Conservation (phyloP, 2,113 vertebrate genomes). For the Oriolus oriolus region DNA sequence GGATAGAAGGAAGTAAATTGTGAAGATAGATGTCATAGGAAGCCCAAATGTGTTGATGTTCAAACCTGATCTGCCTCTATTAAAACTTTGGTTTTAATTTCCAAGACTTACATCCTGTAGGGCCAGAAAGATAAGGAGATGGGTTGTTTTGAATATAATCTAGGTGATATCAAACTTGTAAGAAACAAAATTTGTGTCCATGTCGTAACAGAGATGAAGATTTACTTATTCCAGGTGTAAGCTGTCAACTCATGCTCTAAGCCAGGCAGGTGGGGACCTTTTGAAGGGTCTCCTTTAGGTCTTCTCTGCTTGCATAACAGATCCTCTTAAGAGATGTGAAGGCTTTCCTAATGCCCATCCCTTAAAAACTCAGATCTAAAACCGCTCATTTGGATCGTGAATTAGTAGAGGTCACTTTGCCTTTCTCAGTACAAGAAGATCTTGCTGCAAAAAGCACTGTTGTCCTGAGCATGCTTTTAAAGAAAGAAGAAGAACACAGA, state of each 20-base stretch:
- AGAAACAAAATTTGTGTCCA: background rate
- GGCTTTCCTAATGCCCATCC: background rate
- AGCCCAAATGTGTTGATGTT: background rate
- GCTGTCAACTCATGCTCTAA: background rate
- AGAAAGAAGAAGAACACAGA: background rate
- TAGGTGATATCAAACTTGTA: background rate
- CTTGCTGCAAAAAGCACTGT: background rate
- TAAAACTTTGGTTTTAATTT: background rate
- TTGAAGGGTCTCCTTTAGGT: background rate
- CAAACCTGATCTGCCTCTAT: background rate
- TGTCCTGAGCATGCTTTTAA: background rate
- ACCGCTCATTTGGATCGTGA: background rate
- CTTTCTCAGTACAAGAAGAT: background rate
- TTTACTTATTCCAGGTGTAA: background rate
- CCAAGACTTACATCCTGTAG: background rate
- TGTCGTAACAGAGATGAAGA: background rate
- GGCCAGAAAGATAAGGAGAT: background rate
- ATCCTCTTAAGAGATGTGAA: background rate
- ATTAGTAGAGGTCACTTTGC: background rate
- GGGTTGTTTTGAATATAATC: background rate
- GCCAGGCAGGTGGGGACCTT: background rate
- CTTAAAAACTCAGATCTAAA: background rate
- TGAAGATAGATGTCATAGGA: background rate
- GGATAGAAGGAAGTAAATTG: background rate
- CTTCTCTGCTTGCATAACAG: background rate